phyloP scores from a whole-genome alignment of 2,113 vertebrate species.

The Pituophis catenifer region DNA sequence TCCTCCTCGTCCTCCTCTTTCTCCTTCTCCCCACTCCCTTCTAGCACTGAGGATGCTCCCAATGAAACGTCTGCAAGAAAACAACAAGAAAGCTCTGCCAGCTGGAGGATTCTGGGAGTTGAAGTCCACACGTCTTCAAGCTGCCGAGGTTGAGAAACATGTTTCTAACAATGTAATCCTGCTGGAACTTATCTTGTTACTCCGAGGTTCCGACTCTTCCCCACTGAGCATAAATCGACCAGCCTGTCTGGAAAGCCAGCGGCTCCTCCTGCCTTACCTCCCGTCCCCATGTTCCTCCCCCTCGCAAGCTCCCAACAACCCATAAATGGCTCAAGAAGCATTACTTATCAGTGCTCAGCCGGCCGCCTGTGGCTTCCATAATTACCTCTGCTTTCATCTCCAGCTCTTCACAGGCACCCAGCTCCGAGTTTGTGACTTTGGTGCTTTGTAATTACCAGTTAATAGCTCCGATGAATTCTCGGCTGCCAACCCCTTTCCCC shows the following conservation, averaged over 20 bases:
- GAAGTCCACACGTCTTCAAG: neutral
- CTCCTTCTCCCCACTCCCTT: neutral
- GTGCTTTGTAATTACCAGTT: slow-evolving; percentile 77
- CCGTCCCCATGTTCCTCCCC: neutral
- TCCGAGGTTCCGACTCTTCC: neutral
- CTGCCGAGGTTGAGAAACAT: neutral
- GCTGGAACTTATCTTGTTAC: neutral
- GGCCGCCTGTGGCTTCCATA: slow-evolving; percentile 67
- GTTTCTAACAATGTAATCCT: neutral
- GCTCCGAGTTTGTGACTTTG: slow-evolving; percentile 66
- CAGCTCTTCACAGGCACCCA: slow-evolving; percentile 61
- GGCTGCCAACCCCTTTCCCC: slow-evolving; percentile 40
- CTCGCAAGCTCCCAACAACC: neutral
- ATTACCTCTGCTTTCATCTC: slow-evolving; percentile 73
- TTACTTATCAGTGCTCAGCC: slow-evolving; percentile 64
- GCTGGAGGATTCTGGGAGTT: neutral
- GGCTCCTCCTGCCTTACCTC: neutral
- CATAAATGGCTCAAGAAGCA: slow-evolving; percentile 52
- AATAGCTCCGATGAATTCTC: slow-evolving; percentile 70
- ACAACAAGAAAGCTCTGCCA: neutral
- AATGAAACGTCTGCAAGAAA: neutral
- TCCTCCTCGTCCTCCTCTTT: neutral
- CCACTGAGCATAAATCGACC: neutral
- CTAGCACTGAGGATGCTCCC: neutral
- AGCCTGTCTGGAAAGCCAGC: neutral